Conservation (phyloP, 23 tunicate species). For the Ciona savignyi region DNA sequence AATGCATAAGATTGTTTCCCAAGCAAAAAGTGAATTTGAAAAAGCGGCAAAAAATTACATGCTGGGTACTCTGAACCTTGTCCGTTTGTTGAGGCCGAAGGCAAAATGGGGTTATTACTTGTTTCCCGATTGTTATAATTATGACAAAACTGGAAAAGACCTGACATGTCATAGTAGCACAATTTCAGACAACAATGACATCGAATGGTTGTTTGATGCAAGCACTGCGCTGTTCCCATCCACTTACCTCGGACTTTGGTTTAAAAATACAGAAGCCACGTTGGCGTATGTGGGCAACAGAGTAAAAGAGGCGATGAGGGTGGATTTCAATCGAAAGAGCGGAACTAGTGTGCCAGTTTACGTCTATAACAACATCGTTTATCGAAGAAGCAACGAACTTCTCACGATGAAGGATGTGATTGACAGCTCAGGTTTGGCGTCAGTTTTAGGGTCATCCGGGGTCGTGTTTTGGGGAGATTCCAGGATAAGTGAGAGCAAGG, state of each 20-base stretch:
- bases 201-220: slow-evolving; percentile 79
- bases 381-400: slow-evolving; percentile 53
- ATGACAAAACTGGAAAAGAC: slow-evolving; percentile 56
- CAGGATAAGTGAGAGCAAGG: not conserved
- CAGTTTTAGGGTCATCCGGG: slow-evolving; percentile 80
- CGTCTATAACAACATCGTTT: slow-evolving; percentile 67
- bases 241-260: slow-evolving; percentile 73
- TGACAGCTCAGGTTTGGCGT: slow-evolving; percentile 60
- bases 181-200: slow-evolving; percentile 36
- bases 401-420: slow-evolving; percentile 31
- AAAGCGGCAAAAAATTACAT: slow-evolving; percentile 48
- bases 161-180: slow-evolving; percentile 31
- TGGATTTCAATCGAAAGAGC: slow-evolving; percentile 36
- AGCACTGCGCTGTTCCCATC: slow-evolving; percentile 91
- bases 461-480: slow-evolving; percentile 67
- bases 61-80: slow-evolving; percentile 51
- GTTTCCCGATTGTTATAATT: slow-evolving; percentile 85
- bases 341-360: slow-evolving; percentile 47
- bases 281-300: slow-evolving; percentile 43
- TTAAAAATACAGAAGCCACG: slow-evolving; percentile 35
- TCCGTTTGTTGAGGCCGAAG: slow-evolving; percentile 56
- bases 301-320: slow-evolving; percentile 59
- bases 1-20: slow-evolving; percentile 7
- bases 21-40: slow-evolving; percentile 75
- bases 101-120: slow-evolving; percentile 95